Evolutionary conservation across 2,797 vertebrate genomes (phyloP), one percentile per base, ranked within the genome.

Genomic region (Brotula barbata): DNA sequence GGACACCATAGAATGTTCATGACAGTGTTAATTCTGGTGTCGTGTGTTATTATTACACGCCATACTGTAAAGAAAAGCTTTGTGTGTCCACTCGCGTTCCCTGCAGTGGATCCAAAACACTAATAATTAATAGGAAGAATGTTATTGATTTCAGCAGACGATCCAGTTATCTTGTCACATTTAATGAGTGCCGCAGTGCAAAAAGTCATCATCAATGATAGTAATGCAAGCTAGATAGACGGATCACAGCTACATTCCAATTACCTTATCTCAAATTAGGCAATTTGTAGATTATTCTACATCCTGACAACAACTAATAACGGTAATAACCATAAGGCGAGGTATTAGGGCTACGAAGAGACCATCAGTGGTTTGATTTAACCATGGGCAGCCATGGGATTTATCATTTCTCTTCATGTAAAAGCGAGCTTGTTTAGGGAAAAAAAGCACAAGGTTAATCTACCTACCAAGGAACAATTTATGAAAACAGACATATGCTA

Each of bases 281-380:
- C 19, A 1, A 14, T 59, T 42, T 72, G 39, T 23, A 58, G 40
- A 60, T 62, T 28, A 39, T 22, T 67, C 47, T 17, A 44, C 77
- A 41, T 61, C 31, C 49, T 46, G 43, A 76, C 58, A 71, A 59
- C 46, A 60, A 2, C 54, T 42, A 60, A 65, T 63, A 40, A 13
- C 16, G 13, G 6, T 43, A 60, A 68, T 15, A 56, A 45, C 11
- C 7, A 67, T 60, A 36, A 61, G 53, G 70, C 28, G 43, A 28
- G 7, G 25, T 28, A 74, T n/a, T n/a, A 14, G 12, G 7, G 21
- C 47, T 19, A 10, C 22, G 41, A 51, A 8, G 1, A 28, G 17
- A 43, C 31, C n/a, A 55, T 62, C 45, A 51, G 45, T 73, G 66
- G 53, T 39, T 52, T 19, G 33, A 36, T 37, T 54, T 71, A 68